These are phyloP conservation scores for Cetoscarus ocellatus DNA, from an alignment of 2,797 vertebrate genomes.

Conservation along the genomic window DNA sequence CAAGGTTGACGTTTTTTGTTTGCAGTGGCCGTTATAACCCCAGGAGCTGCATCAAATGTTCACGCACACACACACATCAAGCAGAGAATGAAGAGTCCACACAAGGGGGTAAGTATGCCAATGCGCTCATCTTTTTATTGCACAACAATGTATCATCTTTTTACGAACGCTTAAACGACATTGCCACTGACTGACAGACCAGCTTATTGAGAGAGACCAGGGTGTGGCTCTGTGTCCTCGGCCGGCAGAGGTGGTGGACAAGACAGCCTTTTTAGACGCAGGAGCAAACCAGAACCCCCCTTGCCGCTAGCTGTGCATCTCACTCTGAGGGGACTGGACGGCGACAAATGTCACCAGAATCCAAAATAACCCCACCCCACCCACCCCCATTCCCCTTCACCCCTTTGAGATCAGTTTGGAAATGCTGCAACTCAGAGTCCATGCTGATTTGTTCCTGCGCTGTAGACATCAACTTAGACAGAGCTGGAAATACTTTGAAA, in stretches of 20 bases:
- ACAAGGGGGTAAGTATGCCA: constrained; percentile 80
- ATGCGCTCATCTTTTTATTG: constrained; percentile 88
- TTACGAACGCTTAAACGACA: constrained; percentile 86
- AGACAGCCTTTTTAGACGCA: constrained; percentile 72
- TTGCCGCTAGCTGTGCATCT: constrained; percentile 46
- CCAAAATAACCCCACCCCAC: constrained; percentile 12
- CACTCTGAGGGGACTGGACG: constrained; percentile 49
- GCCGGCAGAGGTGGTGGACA: constrained; percentile 78
- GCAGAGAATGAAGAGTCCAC: constrained; percentile 63
- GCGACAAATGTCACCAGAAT: constrained; percentile 30
- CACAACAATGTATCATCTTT: constrained; percentile 87
- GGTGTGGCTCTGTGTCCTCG: constrained; percentile 77
- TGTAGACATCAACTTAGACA: constrained; percentile 79
- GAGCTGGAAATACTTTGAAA: constrained; percentile 62
- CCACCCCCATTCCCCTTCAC: neutral
- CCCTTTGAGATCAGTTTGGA: constrained; percentile 55
- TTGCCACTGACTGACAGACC: constrained; percentile 85
- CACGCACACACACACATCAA: constrained; percentile 11
- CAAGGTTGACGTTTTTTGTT: constrained; percentile 48
- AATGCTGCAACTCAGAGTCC: constrained; percentile 43
- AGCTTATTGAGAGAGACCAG: constrained; percentile 85
- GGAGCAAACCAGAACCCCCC: constrained; percentile 69
- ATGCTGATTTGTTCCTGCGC: constrained; percentile 72
- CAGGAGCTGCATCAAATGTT: constrained; percentile 25
- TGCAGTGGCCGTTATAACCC: constrained; percentile 30